Base-by-base conservation (phyloP, 2,113 vertebrate genomes). In the Ceyx margarethae region DNA sequence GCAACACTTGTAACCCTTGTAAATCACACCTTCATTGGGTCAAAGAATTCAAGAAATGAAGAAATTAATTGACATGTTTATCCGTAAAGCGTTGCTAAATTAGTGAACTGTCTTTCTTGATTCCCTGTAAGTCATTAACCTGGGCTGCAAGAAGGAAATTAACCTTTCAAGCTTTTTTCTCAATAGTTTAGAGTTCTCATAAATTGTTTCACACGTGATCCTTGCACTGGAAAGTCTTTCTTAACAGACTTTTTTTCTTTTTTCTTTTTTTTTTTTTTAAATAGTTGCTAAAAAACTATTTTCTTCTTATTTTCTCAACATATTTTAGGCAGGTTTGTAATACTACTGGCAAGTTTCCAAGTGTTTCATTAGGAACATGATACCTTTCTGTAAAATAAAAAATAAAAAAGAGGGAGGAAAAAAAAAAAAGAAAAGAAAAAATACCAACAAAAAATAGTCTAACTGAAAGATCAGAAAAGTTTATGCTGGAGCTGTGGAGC, bases 321-420 rank as follows among this genome's bases (percentile, higher is more conserved):
- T 88, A 35, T 77, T 95, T 95, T 35, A 77, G 80, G 35, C 62
- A 89, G 37, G 54, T 50, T 87, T 77, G 87, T 87, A 90, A 90
- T 71, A 57, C 51, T 40, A 16, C 76, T 91, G 90, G 91, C 33
- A 56, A 62, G 57, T 76, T 81, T 82, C 71, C 95, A 96, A 85
- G 74, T 65, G 74, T 93, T 96, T 95, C 28, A 95, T 91, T 93
- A 91, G 91, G 60, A 96, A 94, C 56, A 19, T 14, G 77, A 93
- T 72, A 75, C 62, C 12, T 74, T 91, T 71, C 46, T 26, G 46
- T 74, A 5, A 68, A 79, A 89, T 68, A 72, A 37, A 33, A 3
- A 19, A 7, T 4, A 4, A 21, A 40, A 17, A 26, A 65, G 37
- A 10, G 37, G 37, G 37, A 33, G 13, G 2, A 16, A 10, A 81